Evolutionary conservation across 2,113 vertebrate genomes (phyloP).

Genomic region (Triplophysa rosa): DNA sequence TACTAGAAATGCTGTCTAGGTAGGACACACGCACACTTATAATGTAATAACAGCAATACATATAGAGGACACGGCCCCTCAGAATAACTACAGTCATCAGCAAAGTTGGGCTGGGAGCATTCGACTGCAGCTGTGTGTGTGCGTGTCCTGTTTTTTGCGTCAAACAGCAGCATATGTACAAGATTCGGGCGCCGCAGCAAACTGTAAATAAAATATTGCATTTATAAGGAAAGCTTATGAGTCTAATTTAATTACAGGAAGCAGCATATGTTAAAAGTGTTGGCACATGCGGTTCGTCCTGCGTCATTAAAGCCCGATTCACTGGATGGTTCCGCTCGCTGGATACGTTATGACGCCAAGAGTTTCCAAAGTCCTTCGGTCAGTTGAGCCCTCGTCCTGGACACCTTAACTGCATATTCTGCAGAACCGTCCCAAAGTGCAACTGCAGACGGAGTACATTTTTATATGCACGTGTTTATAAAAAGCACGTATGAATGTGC

Average conservation of each 20-base stretch:
- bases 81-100: conserved; percentile 64
- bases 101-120: conserved; percentile 40
- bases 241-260: conserved; percentile 27
- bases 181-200: not conserved
- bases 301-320: conserved; percentile 5
- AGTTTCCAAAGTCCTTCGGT: not conserved
- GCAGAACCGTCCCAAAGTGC: not conserved
- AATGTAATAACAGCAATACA: conserved; percentile 69
- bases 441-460: not conserved
- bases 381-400: not conserved
- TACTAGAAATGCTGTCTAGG: not conserved
- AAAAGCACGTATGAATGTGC: conserved; percentile 20
- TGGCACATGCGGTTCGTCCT: not conserved
- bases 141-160: not conserved
- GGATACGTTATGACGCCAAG: not conserved
- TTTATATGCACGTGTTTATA: not conserved
- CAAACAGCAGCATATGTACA: conserved; percentile 3
- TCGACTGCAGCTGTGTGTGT: conserved; percentile 23
- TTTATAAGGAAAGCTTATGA: not conserved
- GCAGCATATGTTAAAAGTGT: conserved; percentile 26
- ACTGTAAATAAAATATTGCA: not conserved
- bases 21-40: conserved; percentile 53
- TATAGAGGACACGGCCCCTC: conserved; percentile 62
- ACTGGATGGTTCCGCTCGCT: not conserved
- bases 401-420: not conserved